Percentiles rank a stretch among this genome's conserved stretches.
These are phyloP conservation scores for Empis stercorea DNA, from an alignment of 2,888 invertebrate species.

Conservation along the genomic window DNA sequence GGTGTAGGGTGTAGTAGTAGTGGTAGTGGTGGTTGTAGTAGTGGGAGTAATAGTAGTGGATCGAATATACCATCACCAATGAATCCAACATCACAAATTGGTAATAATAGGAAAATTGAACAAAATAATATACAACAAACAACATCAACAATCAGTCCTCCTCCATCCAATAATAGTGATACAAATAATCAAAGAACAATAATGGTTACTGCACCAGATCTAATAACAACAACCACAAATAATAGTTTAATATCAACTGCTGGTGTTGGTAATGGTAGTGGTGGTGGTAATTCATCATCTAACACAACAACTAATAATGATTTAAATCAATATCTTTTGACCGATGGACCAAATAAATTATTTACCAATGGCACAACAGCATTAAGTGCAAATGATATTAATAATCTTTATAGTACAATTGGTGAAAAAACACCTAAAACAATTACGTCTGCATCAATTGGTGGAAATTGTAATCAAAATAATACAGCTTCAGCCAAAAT, in stretches of 20 bases:
- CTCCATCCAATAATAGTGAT: background rate
- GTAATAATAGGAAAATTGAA: slow-evolving; percentile 2
- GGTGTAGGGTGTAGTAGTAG: no score
- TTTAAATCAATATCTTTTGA: slow-evolving; percentile 7
- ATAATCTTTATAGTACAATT: background rate
- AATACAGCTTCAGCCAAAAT: no score
- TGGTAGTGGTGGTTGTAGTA: background rate
- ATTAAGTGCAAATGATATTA: slow-evolving; percentile 18
- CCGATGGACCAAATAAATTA: slow-evolving; percentile 1
- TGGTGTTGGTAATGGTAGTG: slow-evolving; percentile 5
- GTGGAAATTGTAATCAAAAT: no score
- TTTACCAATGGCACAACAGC: slow-evolving; percentile 4
- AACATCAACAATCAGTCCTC: slow-evolving; percentile 7
- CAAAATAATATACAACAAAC: slow-evolving; percentile 3
- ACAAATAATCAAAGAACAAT: background rate
- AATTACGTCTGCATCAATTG: no score
- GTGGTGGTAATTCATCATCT: slow-evolving; percentile 20
- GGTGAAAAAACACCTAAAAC: no score
- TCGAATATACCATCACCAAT: slow-evolving; percentile 1
- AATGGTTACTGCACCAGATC: no score
- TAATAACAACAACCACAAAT: slow-evolving; percentile 12
- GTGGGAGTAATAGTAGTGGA: background rate
- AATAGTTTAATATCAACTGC: slow-evolving; percentile 5
- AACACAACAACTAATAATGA: background rate
- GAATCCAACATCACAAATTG: slow-evolving; percentile 2